These are phyloP conservation scores for Chaenodraco wilsoni DNA, from an alignment of 2,797 vertebrate genomes.

Conservation along the genomic window DNA sequence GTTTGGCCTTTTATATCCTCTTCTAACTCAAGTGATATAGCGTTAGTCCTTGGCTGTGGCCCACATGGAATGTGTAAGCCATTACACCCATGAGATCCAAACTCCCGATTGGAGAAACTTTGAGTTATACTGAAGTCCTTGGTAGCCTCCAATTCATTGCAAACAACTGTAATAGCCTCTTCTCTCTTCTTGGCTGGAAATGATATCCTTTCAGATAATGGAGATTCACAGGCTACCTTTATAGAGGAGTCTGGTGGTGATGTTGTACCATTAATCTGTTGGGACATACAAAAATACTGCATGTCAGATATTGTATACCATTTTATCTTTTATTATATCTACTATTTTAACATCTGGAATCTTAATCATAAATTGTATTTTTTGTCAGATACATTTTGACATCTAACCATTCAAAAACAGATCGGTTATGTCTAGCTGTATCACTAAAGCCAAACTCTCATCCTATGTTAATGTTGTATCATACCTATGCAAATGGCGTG, in stretches of 20 bases:
- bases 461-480: slow-evolving; percentile 26
- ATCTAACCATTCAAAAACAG: background rate
- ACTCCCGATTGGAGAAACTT: slow-evolving; percentile 29
- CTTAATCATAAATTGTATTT: too few relatives aligned
- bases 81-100: slow-evolving; percentile 24
- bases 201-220: slow-evolving; percentile 9
- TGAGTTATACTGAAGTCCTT: slow-evolving; percentile 27
- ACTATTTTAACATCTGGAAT: background rate
- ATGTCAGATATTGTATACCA: background rate
- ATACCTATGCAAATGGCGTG: slow-evolving; percentile 34
- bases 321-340: background rate
- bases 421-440: background rate
- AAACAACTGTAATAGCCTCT: slow-evolving; percentile 8
- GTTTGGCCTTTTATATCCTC: slow-evolving; percentile 23
- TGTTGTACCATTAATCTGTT: slow-evolving; percentile 59
- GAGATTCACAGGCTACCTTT: slow-evolving; percentile 13
- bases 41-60: slow-evolving; percentile 22
- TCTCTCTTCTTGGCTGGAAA: slow-evolving; percentile 41
- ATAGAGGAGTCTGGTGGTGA: slow-evolving; percentile 10
- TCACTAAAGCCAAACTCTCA: slow-evolving; percentile 24
- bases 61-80: slow-evolving; percentile 21
- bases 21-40: slow-evolving; percentile 20
- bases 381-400: background rate
- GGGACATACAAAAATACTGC: slow-evolving; percentile 36
- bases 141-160: slow-evolving; percentile 31